These are phyloP conservation scores for Drosophila paramelanica DNA, from an alignment of 2,888 invertebrate genomes.

Conservation along the genomic window DNA sequence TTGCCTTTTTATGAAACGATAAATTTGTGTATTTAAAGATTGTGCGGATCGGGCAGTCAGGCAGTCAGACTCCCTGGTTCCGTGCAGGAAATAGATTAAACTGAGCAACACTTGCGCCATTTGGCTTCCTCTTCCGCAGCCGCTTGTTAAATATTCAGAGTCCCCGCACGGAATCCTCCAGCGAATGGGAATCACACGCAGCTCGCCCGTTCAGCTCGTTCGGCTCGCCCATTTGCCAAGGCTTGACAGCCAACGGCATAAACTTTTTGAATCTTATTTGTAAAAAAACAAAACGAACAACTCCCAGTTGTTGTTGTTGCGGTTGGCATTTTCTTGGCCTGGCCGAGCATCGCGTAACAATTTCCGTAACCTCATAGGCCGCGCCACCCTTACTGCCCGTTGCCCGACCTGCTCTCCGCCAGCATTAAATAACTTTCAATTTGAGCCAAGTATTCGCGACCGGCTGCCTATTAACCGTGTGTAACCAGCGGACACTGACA, in stretches of 20 bases:
- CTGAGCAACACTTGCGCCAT: constrained; percentile 70
- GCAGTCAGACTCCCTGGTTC: constrained; percentile 10
- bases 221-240: constrained; percentile 60
- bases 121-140: constrained; percentile 73
- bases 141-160: constrained; percentile 71
- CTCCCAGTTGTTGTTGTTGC: constrained; percentile 22
- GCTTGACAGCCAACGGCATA: constrained; percentile 74
- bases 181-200: constrained; percentile 59
- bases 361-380: constrained; percentile 71
- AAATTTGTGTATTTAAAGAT: constrained; percentile 82
- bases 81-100: constrained; percentile 77
- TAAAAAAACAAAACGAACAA: constrained; percentile 34
- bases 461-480: constrained; percentile 65
- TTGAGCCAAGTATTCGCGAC: constrained; percentile 71
- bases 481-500: constrained; percentile 38
- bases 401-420: constrained; percentile 22
- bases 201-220: constrained; percentile 19
- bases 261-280: constrained; percentile 80
- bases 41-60: constrained; percentile 44
- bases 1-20: constrained; percentile 81
- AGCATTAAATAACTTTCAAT: constrained; percentile 79
- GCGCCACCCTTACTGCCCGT: constrained; percentile 5
- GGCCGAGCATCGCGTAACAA: constrained; percentile 70
- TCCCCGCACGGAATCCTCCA: constrained; percentile 39
- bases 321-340: constrained; percentile 51